Conservation (phyloP, 2,113 vertebrate species). For the Furnarius figulus region DNA sequence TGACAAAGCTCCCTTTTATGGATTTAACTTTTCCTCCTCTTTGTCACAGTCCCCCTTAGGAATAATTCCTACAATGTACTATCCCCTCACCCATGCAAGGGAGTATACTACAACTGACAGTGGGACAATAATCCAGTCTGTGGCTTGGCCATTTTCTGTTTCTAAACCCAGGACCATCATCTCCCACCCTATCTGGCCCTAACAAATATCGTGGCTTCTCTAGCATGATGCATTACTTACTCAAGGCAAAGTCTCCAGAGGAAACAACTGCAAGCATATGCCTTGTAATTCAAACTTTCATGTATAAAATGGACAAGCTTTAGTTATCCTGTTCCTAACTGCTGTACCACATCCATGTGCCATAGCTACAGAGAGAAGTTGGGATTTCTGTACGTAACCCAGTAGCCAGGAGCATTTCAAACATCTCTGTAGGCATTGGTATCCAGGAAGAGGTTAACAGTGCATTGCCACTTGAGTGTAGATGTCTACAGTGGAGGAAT, state of each 20-base stretch:
- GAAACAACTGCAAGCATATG: background rate
- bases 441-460: background rate
- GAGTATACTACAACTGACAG: background rate
- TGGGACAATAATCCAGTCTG: background rate
- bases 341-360: background rate
- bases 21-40: background rate
- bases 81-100: background rate
- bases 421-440: background rate
- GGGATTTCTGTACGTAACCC: background rate
- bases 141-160: background rate
- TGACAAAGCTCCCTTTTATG: background rate
- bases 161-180: background rate
- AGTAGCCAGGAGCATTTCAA: background rate
- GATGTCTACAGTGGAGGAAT: background rate
- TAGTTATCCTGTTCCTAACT: background rate
- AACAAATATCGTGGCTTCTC: rapidly evolving
- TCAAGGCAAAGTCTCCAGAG: background rate
- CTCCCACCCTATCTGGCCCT: background rate
- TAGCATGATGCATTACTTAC: background rate
- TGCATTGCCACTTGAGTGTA: background rate
- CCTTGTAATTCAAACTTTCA: background rate
- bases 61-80: background rate
- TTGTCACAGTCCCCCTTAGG: rapidly evolving
- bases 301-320: background rate
- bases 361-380: background rate